A percentile compares a stretch with the other conserved stretches of the same genome.
Evolutionary conservation across 2,888 invertebrate species (phyloP).

Genomic region (Atherix ibis): DNA sequence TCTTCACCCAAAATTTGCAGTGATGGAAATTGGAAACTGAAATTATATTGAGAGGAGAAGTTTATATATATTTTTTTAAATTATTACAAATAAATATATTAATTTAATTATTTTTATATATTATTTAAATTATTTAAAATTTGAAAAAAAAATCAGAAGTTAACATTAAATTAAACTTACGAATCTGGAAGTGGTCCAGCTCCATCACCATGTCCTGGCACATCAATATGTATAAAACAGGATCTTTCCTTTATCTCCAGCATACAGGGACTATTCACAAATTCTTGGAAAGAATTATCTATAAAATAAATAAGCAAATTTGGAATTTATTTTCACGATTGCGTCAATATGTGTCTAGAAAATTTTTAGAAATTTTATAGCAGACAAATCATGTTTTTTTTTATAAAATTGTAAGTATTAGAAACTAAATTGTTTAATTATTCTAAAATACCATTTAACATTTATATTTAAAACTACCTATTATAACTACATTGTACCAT

Average conservation of each 20-base stretch:
- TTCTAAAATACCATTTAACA: too few relatives aligned
- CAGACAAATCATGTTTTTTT: not conserved
- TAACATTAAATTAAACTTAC: conserved; percentile 34
- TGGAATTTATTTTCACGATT: too few relatives aligned
- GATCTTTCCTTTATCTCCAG: conserved; percentile 68
- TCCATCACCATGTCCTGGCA: conserved; percentile 74
- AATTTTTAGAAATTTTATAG: not conserved
- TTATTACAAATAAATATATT: conserved; percentile 2
- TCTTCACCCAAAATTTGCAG: conserved; percentile 71
- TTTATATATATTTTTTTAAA: not conserved
- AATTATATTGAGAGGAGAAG: not conserved
- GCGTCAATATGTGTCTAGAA: not conserved
- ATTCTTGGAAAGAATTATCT: conserved; percentile 72
- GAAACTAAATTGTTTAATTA: not conserved
- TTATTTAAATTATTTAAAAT: too few relatives aligned
- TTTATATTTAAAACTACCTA: too few relatives aligned
- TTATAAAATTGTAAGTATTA: not conserved
- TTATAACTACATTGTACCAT: too few relatives aligned
- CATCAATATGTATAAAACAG: conserved; percentile 74
- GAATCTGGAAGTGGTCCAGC: conserved; percentile 57
- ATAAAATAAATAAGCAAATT: too few relatives aligned
- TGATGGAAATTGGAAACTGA: conserved; percentile 64
- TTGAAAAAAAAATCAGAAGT: not conserved
- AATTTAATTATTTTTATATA: conserved; percentile 6
- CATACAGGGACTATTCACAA: conserved; percentile 71